A percentile compares a stretch with the other conserved stretches of the same genome.
These are phyloP conservation scores for Myrmecophaga tridactyla DNA, from an alignment of 2,113 vertebrate genomes.

Conservation along the genomic window DNA sequence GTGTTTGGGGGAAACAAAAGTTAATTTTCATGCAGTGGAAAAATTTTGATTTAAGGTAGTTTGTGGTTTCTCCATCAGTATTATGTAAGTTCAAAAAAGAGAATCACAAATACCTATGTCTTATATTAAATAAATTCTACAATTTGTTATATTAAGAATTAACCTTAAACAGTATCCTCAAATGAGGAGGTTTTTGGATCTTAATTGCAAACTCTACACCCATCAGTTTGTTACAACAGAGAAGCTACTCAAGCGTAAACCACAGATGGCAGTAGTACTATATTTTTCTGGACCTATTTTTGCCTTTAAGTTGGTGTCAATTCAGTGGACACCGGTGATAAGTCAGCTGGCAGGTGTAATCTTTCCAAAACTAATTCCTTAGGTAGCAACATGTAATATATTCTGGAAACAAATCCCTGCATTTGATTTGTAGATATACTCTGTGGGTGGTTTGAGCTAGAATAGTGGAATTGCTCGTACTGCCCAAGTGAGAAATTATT, in stretches of 20 bases:
- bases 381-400: constrained; percentile 12
- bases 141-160: constrained; percentile 5
- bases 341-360: constrained; percentile 20
- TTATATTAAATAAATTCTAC: background rate
- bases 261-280: constrained; percentile 52
- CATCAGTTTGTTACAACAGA: background rate
- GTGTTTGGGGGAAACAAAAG: constrained; percentile 25
- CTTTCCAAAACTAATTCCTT: constrained; percentile 37
- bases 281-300: background rate
- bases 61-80: constrained; percentile 10
- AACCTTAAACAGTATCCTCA: constrained; percentile 5
- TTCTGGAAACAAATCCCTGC: background rate
- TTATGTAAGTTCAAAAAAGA: constrained; percentile 25
- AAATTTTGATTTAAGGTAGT: constrained; percentile 20
- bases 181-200: background rate
- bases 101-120: background rate
- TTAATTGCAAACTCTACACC: background rate
- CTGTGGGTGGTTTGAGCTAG: constrained; percentile 61
- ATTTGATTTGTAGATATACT: constrained; percentile 54
- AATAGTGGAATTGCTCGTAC: constrained; percentile 30
- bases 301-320: background rate
- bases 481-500: constrained; percentile 14
- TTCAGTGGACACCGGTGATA: background rate
- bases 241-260: constrained; percentile 60
- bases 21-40: background rate